Evolutionary conservation across 2,113 vertebrate species (phyloP).

Genomic region (Sylvicapra grimmia): DNA sequence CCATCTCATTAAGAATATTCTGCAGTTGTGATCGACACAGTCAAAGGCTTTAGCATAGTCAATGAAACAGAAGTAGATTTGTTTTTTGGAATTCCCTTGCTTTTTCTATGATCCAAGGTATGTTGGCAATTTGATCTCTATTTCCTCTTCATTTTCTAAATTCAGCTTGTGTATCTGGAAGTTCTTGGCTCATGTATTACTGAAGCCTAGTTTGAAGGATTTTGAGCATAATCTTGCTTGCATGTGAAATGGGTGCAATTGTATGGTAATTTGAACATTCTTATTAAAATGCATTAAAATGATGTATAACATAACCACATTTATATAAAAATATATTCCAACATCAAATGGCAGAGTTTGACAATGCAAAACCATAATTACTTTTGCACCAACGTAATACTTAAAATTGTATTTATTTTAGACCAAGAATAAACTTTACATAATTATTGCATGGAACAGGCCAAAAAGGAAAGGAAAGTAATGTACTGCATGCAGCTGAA

Average conservation of each 20-base stretch:
- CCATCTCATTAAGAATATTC: background rate
- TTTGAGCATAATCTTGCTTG: background rate
- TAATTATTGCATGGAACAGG: no score
- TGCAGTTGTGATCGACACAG: background rate
- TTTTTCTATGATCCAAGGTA: background rate
- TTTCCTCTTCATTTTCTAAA: background rate
- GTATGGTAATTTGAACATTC: background rate
- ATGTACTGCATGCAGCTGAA: no score
- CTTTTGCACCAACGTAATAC: no score
- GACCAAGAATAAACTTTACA: no score
- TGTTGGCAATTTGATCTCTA: background rate
- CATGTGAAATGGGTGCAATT: background rate
- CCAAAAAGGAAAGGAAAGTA: no score
- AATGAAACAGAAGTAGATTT: background rate
- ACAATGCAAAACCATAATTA: no score
- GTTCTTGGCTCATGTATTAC: background rate
- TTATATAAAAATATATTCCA: no score
- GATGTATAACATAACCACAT: no score
- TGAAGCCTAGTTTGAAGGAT: background rate
- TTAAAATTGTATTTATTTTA: no score
- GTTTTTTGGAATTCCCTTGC: background rate
- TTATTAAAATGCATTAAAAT: no score
- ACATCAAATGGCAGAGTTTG: no score
- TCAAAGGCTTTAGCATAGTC: background rate
- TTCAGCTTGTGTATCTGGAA: background rate